These are phyloP conservation scores for Neosilurus mollespiculum DNA, from an alignment of 2,797 vertebrate genomes.

Conservation along the genomic window DNA sequence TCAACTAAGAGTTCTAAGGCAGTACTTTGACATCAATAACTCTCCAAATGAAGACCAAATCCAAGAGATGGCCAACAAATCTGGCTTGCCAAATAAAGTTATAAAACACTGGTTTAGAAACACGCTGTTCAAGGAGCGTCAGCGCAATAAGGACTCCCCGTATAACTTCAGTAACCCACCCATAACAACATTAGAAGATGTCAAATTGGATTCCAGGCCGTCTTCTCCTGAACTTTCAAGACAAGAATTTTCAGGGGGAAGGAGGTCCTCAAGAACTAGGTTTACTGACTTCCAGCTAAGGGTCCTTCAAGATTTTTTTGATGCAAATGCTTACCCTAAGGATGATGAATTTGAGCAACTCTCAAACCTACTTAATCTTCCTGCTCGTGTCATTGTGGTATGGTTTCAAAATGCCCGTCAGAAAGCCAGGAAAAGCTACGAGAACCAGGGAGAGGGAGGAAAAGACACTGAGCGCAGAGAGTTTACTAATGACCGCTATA, in stretches of 20 bases:
- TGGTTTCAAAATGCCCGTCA: constrained; percentile 99
- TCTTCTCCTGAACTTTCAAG: constrained; percentile 81
- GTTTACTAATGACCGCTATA: constrained; percentile 82
- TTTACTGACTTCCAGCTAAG: constrained; percentile 95
- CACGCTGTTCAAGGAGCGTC: constrained; percentile 96
- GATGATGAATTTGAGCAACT: constrained; percentile 97
- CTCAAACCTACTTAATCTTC: constrained; percentile 87
- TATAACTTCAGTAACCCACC: constrained; percentile 99
- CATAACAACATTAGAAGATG: constrained; percentile 87
- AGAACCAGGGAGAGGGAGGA: constrained; percentile 85
- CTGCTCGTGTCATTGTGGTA: constrained; percentile 94
- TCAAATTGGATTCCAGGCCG: constrained; percentile 85
- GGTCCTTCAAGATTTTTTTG: constrained; percentile 92
- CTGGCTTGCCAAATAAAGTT: constrained; percentile 92
- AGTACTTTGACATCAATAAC: constrained; percentile 98
- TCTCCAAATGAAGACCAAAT: constrained; percentile 97
- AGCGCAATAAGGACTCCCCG: constrained; percentile 97
- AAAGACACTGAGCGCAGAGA: constrained; percentile 80
- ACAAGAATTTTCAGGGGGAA: constrained; percentile 87
- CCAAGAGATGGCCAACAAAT: constrained; percentile 91
- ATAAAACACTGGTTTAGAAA: constrained; percentile 99
- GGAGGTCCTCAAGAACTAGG: constrained; percentile 91
- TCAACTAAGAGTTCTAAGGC: constrained; percentile 86
- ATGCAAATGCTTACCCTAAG: constrained; percentile 96
- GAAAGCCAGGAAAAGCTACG: constrained; percentile 93